These are phyloP conservation scores for Schmidtea mediterranea DNA, from an alignment of 1,140 invertebrate species.

Conservation along the genomic window DNA sequence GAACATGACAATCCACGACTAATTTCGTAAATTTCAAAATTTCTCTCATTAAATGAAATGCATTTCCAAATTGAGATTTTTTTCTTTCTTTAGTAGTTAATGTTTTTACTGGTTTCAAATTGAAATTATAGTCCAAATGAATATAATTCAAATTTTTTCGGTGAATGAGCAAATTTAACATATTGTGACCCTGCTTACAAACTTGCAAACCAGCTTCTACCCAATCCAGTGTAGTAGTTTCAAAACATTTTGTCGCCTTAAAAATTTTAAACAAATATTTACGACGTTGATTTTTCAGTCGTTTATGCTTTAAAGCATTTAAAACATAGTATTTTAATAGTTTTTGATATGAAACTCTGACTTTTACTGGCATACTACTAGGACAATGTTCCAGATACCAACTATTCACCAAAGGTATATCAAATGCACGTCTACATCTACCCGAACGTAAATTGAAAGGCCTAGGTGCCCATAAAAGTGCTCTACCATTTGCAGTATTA, in stretches of 20 bases:
- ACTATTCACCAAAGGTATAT: constrained; percentile 78
- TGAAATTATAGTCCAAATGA: constrained; percentile 98
- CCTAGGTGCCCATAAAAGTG: constrained; percentile 82
- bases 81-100: constrained; percentile 97
- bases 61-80: constrained; percentile 97
- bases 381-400: constrained; percentile 90
- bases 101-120: constrained; percentile 94
- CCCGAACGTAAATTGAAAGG: constrained; percentile 86
- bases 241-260: constrained; percentile 98
- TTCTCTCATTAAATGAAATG: constrained; percentile 94
- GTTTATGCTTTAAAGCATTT: constrained; percentile 79
- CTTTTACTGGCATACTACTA: constrained; percentile 90
- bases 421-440: constrained; percentile 51
- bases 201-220: constrained; percentile 56
- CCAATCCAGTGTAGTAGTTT: constrained; percentile 98
- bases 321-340: constrained; percentile 87
- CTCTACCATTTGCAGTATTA: constrained; percentile 93
- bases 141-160: constrained; percentile 96
- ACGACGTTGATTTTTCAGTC: constrained; percentile 93
- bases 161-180: constrained; percentile 93
- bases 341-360: constrained; percentile 94
- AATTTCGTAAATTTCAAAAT: constrained; percentile 84
- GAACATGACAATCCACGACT: constrained; percentile 93
- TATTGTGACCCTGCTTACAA: constrained; percentile 94
- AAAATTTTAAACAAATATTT: constrained; percentile 93